Evolutionary conservation across 2,797 vertebrate species (phyloP).

Genomic region (Rhodeus uyekii): DNA sequence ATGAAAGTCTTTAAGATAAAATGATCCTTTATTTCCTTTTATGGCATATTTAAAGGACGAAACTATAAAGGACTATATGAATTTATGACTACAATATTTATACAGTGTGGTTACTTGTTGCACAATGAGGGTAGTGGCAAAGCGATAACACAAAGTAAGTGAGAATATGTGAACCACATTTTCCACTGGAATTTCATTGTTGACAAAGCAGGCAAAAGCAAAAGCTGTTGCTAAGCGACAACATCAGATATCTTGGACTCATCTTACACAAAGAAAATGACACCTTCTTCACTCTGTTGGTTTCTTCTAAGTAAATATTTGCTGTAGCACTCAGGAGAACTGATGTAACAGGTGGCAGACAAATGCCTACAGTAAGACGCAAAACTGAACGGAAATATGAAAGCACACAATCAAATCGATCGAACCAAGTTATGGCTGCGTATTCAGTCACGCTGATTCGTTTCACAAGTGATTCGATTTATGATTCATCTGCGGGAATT

Average conservation of each 20-base stretch:
- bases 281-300: conserved; percentile 16
- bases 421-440: not conserved
- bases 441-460: not conserved
- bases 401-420: not conserved
- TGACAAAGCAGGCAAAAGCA: conserved; percentile 42
- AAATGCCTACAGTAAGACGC: conserved; percentile 5
- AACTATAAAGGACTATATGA: conserved; percentile 6
- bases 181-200: conserved; percentile 25
- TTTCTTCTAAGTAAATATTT: conserved; percentile 6
- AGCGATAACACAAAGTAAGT: conserved; percentile 38
- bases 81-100: conserved; percentile 49
- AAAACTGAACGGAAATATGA: not conserved
- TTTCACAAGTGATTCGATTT: not conserved
- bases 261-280: conserved; percentile 33
- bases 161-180: conserved; percentile 38
- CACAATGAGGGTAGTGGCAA: conserved; percentile 33
- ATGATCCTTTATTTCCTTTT: conserved; percentile 53
- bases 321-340: not conserved
- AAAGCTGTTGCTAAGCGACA: conserved; percentile 34
- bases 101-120: conserved; percentile 40
- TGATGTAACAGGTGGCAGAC: not conserved
- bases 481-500: not conserved
- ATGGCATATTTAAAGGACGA: conserved; percentile 59
- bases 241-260: conserved; percentile 7
- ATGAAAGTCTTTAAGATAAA: conserved; percentile 67